phyloP scores from a whole-genome alignment of 2,113 vertebrate genomes.

The Sardina pilchardus region DNA sequence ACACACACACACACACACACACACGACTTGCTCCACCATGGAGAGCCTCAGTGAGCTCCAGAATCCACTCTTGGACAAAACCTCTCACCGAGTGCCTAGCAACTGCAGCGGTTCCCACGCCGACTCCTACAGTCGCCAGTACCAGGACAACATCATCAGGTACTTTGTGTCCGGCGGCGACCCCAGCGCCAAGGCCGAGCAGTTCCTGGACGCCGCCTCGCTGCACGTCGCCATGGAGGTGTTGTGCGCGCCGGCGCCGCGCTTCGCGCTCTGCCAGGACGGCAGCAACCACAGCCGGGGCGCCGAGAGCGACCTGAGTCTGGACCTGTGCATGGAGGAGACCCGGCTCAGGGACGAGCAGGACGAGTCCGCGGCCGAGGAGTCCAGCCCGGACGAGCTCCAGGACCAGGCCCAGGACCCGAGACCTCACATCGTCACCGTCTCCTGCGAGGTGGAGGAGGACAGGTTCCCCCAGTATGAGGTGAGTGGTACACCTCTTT shows the following conservation, averaged over 20 bases:
- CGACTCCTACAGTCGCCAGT: slow-evolving; percentile 73
- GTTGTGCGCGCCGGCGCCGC: slow-evolving; percentile 83
- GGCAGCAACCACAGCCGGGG: slow-evolving; percentile 81
- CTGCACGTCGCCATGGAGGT: slow-evolving; percentile 89
- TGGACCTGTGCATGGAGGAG: slow-evolving; percentile 81
- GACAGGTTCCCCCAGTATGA: slow-evolving; percentile 82
- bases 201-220: slow-evolving; percentile 88
- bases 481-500: slow-evolving; percentile 62
- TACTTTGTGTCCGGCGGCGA: slow-evolving; percentile 78
- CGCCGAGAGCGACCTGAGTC: slow-evolving; percentile 73
- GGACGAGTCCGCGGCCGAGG: slow-evolving; percentile 61
- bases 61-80: slow-evolving; percentile 82
- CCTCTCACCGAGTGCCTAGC: slow-evolving; percentile 65
- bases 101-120: slow-evolving; percentile 76
- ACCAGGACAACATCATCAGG: slow-evolving; percentile 82
- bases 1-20: background rate
- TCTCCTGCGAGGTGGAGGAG: slow-evolving; percentile 87
- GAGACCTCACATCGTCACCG: slow-evolving; percentile 83
- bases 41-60: slow-evolving; percentile 87
- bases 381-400: slow-evolving; percentile 36
- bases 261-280: slow-evolving; percentile 84
- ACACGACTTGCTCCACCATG: slow-evolving; percentile 65
- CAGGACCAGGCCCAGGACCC: slow-evolving; percentile 60
- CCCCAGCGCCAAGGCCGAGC: slow-evolving; percentile 73
- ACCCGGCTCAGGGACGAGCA: slow-evolving; percentile 85